Base-by-base conservation (phyloP, 1,140 invertebrate genomes). In the Hirudo medicinalis region DNA sequence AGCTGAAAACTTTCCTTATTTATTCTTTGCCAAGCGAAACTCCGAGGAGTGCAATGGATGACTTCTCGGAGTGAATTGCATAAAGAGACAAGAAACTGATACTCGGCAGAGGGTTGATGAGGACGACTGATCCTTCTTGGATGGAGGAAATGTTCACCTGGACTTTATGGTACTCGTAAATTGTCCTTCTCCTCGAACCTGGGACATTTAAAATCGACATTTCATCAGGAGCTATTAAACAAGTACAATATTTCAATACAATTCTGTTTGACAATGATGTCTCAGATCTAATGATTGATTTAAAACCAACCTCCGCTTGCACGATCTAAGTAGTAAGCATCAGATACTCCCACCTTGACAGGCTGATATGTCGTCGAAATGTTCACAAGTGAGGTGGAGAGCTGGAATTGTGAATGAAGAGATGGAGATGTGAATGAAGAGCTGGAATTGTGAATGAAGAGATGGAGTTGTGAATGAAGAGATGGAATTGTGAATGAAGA, bases 101-200 rank as follows among this genome's bases (percentile, higher is more conserved):
- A 84, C 83, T 95, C 29, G 91, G 90, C 72, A 91, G 81, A 0
- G 93, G 90, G 22, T 83, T 87, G 74, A 97, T 83, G 76, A 88
- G 85, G 63, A 98, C 89, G 0, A 91, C 87, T 2, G 93, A 92
- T 79, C 87, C 87, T 78, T 91, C 92, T 15, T 70, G 55, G 13
- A 79, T 73, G 17, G 72, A 36, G 8, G 71, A 55, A 15, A 57
- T 72, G 22, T 82, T 85, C 57, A 97, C 90, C 72, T 89, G 86
- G 0, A 97, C 88, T 63, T 91, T 86, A 80, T 98, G 92, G 78
- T 98, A 98, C 82, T 97, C 94, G 83, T 95, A 97, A 75, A 97
- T 97, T 20, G 66, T 27, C n/a, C 71, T 54, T 13, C 66, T 32
- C 20, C 36, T 72, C 11, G 60, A 36, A 43, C 17, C 66, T 68